Conservation (phyloP, 2,888 invertebrate species). For the Branchellion lobata region DNA sequence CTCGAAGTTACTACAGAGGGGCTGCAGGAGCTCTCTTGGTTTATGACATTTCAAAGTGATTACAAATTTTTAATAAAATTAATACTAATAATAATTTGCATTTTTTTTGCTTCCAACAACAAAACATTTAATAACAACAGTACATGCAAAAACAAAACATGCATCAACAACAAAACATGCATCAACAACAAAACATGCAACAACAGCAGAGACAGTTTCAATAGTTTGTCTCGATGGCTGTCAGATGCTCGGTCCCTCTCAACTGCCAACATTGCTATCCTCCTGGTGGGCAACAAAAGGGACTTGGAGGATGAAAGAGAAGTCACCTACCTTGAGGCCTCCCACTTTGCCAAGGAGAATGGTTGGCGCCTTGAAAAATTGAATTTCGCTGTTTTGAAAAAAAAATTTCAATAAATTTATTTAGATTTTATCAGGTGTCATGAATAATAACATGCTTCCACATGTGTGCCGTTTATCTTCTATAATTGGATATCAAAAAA, state of each 20-base stretch:
- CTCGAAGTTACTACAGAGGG: constrained; percentile 49
- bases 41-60: constrained; percentile 47
- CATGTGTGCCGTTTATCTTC: not conserved
- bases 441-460: not conserved
- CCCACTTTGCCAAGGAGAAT: constrained; percentile 81
- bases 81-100: too few species aligned
- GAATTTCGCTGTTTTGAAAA: too few species aligned
- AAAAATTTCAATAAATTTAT: not conserved
- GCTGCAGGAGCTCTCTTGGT: constrained; percentile 48
- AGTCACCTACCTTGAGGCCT: constrained; percentile 79
- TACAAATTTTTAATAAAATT: too few species aligned
- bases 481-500: too few species aligned
- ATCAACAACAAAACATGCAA: too few species aligned
- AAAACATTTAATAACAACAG: too few species aligned
- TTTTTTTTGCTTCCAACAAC: too few species aligned
- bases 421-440: not conserved
- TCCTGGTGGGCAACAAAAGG: constrained; percentile 79
- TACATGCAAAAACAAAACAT: too few species aligned
- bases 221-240: constrained; percentile 67
- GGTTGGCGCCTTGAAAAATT: constrained; percentile 66
- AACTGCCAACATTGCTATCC: constrained; percentile 77
- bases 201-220: constrained; percentile 66
- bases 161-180: too few species aligned
- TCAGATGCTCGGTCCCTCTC: constrained; percentile 78
- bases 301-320: constrained; percentile 78